Evolutionary conservation across 2,113 vertebrate species (phyloP).

Genomic region (Barbus barbus): DNA sequence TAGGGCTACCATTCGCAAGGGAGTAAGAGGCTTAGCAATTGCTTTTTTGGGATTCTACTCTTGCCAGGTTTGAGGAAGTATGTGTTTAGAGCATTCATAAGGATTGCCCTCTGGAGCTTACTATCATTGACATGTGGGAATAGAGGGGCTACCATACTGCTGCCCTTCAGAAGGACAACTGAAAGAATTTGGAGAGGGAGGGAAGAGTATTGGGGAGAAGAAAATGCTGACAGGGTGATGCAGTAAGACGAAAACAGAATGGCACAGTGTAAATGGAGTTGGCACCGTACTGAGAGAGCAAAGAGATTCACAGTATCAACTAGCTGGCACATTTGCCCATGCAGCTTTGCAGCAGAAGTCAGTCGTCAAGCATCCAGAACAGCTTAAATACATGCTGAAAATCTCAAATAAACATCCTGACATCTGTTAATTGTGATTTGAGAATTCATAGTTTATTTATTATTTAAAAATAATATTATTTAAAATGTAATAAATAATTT

Average conservation of each 20-base stretch:
- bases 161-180: slow-evolving; percentile 50
- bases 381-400: slow-evolving; percentile 6
- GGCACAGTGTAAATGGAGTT: slow-evolving; percentile 55
- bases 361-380: neutral
- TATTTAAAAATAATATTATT: too few relatives aligned
- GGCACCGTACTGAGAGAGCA: slow-evolving; percentile 35
- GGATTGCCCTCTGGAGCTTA: slow-evolving; percentile 33
- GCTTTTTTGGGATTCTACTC: slow-evolving; percentile 19
- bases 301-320: slow-evolving; percentile 30
- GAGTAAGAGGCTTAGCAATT: slow-evolving; percentile 34
- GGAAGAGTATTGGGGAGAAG: slow-evolving; percentile 1
- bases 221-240: slow-evolving; percentile 51
- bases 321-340: slow-evolving; percentile 10
- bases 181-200: neutral
- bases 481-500: neutral
- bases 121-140: slow-evolving; percentile 13
- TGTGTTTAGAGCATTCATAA: slow-evolving; percentile 27
- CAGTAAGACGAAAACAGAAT: slow-evolving; percentile 51
- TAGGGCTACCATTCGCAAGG: slow-evolving; percentile 20
- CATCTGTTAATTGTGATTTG: neutral
- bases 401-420: neutral
- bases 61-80: slow-evolving; percentile 36
- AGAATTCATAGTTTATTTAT: neutral
- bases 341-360: neutral
- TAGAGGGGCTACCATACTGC: neutral